These are phyloP conservation scores for Brotula barbata DNA, from an alignment of 2,797 vertebrate species.

Conservation along the genomic window DNA sequence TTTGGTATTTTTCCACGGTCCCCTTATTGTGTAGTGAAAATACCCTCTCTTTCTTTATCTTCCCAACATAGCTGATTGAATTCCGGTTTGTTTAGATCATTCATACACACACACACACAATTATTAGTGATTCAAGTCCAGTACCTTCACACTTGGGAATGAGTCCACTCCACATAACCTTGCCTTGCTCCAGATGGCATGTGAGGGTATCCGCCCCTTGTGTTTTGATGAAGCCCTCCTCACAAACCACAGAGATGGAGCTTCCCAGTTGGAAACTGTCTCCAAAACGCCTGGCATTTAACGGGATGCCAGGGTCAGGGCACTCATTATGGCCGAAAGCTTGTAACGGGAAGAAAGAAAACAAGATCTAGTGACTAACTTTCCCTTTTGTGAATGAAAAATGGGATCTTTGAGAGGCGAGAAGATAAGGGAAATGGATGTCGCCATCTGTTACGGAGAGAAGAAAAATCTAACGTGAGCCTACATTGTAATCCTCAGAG, in stretches of 20 bases:
- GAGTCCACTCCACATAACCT: slow-evolving; percentile 98
- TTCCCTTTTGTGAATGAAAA: slow-evolving; percentile 56
- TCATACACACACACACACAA: slow-evolving; percentile 7
- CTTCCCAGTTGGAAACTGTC: slow-evolving; percentile 96
- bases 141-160: slow-evolving; percentile 98
- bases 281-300: slow-evolving; percentile 96
- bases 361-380: slow-evolving; percentile 57
- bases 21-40: slow-evolving; percentile 25
- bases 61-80: background rate
- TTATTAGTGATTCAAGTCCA: slow-evolving; percentile 23
- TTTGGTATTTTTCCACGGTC: slow-evolving; percentile 29
- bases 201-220: slow-evolving; percentile 97
- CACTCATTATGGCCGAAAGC: slow-evolving; percentile 98
- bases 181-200: slow-evolving; percentile 90
- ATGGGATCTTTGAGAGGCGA: slow-evolving; percentile 43
- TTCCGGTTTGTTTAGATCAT: slow-evolving; percentile 16
- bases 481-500: slow-evolving; percentile 27
- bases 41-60: slow-evolving; percentile 6
- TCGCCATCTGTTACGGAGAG: slow-evolving; percentile 21
- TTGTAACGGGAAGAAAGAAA: slow-evolving; percentile 72
- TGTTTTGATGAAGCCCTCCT: slow-evolving; percentile 99
- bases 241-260: slow-evolving; percentile 96
- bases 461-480: slow-evolving; percentile 7
- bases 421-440: slow-evolving; percentile 58
- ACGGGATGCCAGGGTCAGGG: slow-evolving; percentile 93